Base-by-base conservation (phyloP, 2,888 invertebrate species). In the Chrysolina haemoptera region DNA sequence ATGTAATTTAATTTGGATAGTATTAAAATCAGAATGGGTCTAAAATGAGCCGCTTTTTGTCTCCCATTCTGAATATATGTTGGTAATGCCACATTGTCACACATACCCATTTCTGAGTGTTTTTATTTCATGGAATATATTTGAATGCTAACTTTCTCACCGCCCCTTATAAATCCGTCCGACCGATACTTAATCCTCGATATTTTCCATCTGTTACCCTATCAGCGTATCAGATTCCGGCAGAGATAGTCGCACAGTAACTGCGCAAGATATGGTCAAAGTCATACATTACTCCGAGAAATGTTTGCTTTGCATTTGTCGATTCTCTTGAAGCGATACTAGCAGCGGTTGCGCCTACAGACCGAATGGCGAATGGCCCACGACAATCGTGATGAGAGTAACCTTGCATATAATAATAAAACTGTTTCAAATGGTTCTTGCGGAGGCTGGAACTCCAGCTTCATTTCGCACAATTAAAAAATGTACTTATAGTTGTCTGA, bases 361-460 rank as follows among this genome's bases (percentile, higher is more conserved):
- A 70, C 73, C 69, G 62, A 73, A 76, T 55, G 67, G 74, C 69
- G 62, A 73, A 76, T 55, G 67, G 74, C 78, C 78, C 78, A 79
- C 78, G 78, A 76, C 62, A 73, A 65, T 79, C 77, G 78, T 79
- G 78, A 79, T 76, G 77, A 59, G 70, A 76, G 74, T 77, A 77
- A 77, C 78, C 78, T 79, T 79, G 77, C 76, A 68, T 71, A 73
- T 73, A 16, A 59, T 59, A 59, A 65, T 67, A 62, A 69, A 68
- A 76, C 74, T 71, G 74, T 76, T 76, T 72, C 73, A 78, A 76
- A 76, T 77, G 62, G 71, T 55, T 55, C 67, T 20, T 9, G 53
- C 22, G 48, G 35, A 53, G 53, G 67, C 40, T 41, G 53, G 40
- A 41, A 55, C 40, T 53, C 3, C 53, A 53, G 65, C 14, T 65